Evolutionary conservation across 2,113 vertebrate genomes (phyloP), one percentile per base, ranked within the genome.

Genomic region (Seriola aureovittata): DNA sequence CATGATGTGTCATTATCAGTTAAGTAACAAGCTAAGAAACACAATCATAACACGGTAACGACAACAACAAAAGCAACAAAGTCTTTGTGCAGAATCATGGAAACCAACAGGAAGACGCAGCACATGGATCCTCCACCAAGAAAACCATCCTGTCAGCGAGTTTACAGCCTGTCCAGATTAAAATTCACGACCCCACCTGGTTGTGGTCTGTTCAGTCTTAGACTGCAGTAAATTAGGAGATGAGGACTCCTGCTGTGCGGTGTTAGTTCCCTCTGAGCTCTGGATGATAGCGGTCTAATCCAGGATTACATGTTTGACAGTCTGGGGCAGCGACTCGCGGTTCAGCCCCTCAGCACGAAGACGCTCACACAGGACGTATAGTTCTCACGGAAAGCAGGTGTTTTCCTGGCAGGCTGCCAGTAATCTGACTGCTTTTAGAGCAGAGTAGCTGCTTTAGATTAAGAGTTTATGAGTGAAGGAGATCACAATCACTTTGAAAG

Each of bases 251-350:
- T 67, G 83, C 79, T 83, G 85, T 10, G 80, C 0, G 8, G 25
- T 34, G 48, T 72, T 57, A 36, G 78, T 71, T 84, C 72, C 60
- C 48, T 54, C 77, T 80, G 62, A 77, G 66, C 40, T 83, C 63
- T 12, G 67, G 75, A 80, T 80, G 79, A 87, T 71, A 70, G 59
- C 0, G 48, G 75, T 75, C 73, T 89, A 88, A 86, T 92, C 83
- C 74, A 57, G 75, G 89, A 89, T 88, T 89, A 92, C 65, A 73
- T 58, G 55, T 80, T 78, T 85, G 50, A 70, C 74, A 29, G 81
- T 58, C 84, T 80, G 71, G 59, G 42, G 17, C 66, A 2, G 19
- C 65, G 4, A 9, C 36, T 52, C 34, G 29, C 48, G 16, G 48
- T 25, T 71, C 42, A 19, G 16, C 12, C 29, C 60, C 59, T 14